phyloP scores from a whole-genome alignment of 2,113 vertebrate genomes.

The chimpanzee (Pan troglodytes) region NHGRI_mPanTro3-v2.1_pri NC_072403.2:162832501-162833000 shows the following conservation, averaged over 20 bases:
- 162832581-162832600: neutral
- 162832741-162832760: neutral
- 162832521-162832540: neutral
- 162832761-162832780: neutral
- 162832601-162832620: neutral
- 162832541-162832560: neutral
- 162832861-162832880: neutral
- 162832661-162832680: neutral
- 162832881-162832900: neutral
- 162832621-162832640: neutral
- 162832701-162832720: neutral
- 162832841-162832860: neutral
- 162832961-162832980: too few relatives aligned
- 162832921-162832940: neutral
- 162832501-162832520: neutral
- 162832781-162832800: neutral
- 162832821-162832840: neutral
- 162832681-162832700: neutral
- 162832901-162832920: neutral
- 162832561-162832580: neutral
- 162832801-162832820: neutral
- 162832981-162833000: neutral
- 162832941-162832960: neutral
- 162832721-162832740: neutral
- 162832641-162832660: neutral